Base-by-base conservation (phyloP, 2,888 invertebrate species). In the Pelosia muscerda region DNA sequence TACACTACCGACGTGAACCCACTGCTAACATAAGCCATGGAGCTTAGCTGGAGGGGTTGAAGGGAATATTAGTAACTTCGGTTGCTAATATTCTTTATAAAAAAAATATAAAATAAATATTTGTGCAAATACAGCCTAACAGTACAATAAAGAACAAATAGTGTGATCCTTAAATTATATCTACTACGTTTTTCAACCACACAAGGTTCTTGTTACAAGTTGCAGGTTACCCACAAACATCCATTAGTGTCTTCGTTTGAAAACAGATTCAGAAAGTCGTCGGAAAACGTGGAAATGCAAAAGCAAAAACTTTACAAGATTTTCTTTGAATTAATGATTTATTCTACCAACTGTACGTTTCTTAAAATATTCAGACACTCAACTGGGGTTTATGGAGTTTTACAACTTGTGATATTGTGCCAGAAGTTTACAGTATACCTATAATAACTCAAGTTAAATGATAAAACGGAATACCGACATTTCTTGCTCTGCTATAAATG, bases 321-420 rank as follows among this genome's bases (percentile, higher is more conserved):
- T 49, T 57, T 31, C 57, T 13, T 49, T 25, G 23, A 64, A 57
- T 57, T 31, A 49, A 22, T 58, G n/a, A 58, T 57, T 28, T 13
- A 42, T 26, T 57, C 42, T 23, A 28, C 26, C 25, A 19, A 11
- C 56, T 42, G 23, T 23, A 49, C 49, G 28, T 58, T 49, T 38
- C 13, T 42, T 23, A 8, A 11, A 15, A 56, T 22, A 13, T 15
- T 31, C n/a, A 8, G 55, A 26, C 26, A 23, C 26, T 55, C n/a
- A 42, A 63, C 56, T 19, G 55, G 55, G 31, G n/a, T 55, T 53
- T 63, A 63, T 53, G 26, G 13, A 56, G 56, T 9, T 54, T 5
- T 56, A 25, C 8, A 63, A 56, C 55, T 56, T 63, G 26, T 22
- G 13, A 56, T 38, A 42, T 38, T n/a, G 55, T 19, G 34, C n/a